Conservation (phyloP, 2,888 invertebrate genomes). For the Ctenicera cuprea region DNA sequence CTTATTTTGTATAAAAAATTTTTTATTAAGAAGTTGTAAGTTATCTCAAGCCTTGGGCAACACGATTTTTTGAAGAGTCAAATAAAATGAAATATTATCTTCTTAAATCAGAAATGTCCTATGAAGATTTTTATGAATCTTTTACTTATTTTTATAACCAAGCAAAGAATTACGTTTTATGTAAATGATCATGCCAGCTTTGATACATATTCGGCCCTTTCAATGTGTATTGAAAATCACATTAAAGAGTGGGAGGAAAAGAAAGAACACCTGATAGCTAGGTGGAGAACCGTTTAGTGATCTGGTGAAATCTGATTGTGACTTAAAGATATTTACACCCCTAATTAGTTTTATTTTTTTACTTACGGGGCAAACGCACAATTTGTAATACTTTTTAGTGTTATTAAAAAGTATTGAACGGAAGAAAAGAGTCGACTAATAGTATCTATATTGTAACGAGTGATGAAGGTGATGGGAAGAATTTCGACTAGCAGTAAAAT, state of each 20-base stretch:
- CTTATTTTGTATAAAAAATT: slow-evolving; percentile 1
- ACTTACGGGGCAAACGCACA: no score
- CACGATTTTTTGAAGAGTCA: no score
- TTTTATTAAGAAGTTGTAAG: neutral
- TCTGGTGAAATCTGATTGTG: slow-evolving; percentile 2
- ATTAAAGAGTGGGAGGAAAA: slow-evolving; percentile 17
- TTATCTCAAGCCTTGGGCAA: no score
- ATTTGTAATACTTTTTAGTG: slow-evolving; percentile 1
- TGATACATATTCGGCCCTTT: slow-evolving; percentile 9
- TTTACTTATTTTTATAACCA: slow-evolving; percentile 1
- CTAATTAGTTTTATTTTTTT: neutral
- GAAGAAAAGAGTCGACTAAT: slow-evolving; percentile 10
- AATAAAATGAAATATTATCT: slow-evolving; percentile 6
- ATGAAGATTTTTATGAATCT: slow-evolving; percentile 4
- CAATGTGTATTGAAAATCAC: neutral
- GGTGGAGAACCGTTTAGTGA: slow-evolving; percentile 1
- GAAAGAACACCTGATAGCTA: neutral
- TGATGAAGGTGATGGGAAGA: neutral
- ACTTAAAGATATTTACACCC: neutral
- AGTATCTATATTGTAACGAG: neutral
- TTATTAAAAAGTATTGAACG: neutral
- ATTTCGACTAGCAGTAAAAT: no score
- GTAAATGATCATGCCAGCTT: neutral
- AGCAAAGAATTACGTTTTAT: neutral
- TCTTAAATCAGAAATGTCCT: neutral